These are phyloP conservation scores for Vollenhovia emeryi DNA, from an alignment of 1,140 invertebrate genomes.

Conservation along the genomic window DNA sequence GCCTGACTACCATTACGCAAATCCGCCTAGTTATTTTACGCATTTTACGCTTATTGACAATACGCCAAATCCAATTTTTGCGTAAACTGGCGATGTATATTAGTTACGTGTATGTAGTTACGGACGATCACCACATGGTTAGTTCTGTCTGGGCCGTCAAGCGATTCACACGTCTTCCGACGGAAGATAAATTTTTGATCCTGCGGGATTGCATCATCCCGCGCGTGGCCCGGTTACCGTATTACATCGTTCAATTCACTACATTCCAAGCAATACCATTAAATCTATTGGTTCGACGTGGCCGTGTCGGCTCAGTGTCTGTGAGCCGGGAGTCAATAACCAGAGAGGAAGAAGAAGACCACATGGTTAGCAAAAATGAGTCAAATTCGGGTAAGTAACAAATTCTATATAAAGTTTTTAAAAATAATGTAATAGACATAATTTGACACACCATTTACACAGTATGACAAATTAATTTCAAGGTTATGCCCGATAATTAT, in stretches of 20 bases:
- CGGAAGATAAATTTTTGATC: too few relatives aligned
- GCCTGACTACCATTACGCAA: background rate
- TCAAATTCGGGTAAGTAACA: background rate
- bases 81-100: background rate
- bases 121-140: background rate
- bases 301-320: too few relatives aligned
- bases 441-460: background rate
- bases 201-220: too few relatives aligned
- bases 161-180: too few relatives aligned
- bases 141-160: too few relatives aligned
- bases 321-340: background rate
- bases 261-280: too few relatives aligned
- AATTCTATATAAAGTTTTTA: constrained; percentile 8
- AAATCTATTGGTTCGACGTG: too few relatives aligned
- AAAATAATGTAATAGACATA: background rate
- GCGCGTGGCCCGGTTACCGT: too few relatives aligned
- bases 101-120: background rate
- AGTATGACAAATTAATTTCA: background rate
- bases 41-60: background rate
- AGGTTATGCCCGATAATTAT: background rate
- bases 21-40: background rate
- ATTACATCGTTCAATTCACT: too few relatives aligned
- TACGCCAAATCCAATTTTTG: background rate
- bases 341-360: background rate
- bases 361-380: too few relatives aligned